These are phyloP conservation scores for Nebria brevicollis DNA, from an alignment of 2,888 invertebrate species.

Conservation along the genomic window DNA sequence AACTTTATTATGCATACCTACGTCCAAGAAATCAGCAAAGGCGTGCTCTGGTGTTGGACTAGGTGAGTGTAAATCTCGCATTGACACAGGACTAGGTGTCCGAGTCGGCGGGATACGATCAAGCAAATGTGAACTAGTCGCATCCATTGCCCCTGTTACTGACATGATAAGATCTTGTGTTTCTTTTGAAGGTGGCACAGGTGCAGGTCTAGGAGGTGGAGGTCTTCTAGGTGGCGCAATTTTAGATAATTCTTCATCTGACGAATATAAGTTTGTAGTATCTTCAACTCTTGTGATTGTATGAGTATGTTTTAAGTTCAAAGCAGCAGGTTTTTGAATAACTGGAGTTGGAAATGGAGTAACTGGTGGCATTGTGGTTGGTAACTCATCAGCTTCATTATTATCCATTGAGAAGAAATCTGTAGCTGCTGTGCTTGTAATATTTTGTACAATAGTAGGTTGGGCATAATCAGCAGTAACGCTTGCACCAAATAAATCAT, in stretches of 20 bases:
- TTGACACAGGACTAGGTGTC: slow-evolving; percentile 87
- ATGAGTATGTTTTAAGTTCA: slow-evolving; percentile 60
- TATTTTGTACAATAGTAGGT: slow-evolving; percentile 33
- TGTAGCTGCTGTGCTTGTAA: background rate
- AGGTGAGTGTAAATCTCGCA: slow-evolving; percentile 83
- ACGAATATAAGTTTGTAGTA: slow-evolving; percentile 32
- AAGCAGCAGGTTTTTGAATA: slow-evolving; percentile 61
- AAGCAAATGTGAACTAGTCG: slow-evolving; percentile 83
- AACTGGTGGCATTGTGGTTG: slow-evolving; percentile 53
- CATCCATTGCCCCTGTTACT: slow-evolving; percentile 89
- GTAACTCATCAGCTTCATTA: slow-evolving; percentile 48
- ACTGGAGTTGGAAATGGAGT: slow-evolving; percentile 46
- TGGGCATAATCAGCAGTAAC: slow-evolving; percentile 23
- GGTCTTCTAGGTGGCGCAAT: slow-evolving; percentile 57
- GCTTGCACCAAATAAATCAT: slow-evolving; percentile 44
- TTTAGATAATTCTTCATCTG: slow-evolving; percentile 42
- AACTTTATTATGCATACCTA: slow-evolving; percentile 60
- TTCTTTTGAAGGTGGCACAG: slow-evolving; percentile 76
- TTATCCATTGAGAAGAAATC: slow-evolving; percentile 45
- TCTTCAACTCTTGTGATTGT: slow-evolving; percentile 50
- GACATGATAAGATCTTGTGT: slow-evolving; percentile 87
- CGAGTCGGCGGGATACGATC: slow-evolving; percentile 86
- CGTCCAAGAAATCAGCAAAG: slow-evolving; percentile 72
- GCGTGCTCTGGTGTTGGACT: slow-evolving; percentile 81
- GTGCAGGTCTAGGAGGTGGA: slow-evolving; percentile 66